These are phyloP conservation scores for Subacronicta megacephala DNA, from an alignment of 2,888 invertebrate genomes.

Conservation along the genomic window DNA sequence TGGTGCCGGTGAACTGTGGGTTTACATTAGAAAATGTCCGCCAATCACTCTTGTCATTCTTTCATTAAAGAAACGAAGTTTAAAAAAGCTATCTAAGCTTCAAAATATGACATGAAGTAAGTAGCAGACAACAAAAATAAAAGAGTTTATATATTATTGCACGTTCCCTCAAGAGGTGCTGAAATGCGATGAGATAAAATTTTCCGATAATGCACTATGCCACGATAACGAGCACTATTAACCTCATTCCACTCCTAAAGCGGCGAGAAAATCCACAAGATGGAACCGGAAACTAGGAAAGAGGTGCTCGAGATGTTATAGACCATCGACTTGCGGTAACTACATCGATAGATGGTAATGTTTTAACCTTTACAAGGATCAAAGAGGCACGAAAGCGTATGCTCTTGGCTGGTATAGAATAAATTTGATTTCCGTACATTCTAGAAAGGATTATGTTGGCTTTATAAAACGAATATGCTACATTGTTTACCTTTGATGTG, in stretches of 20 bases:
- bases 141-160: constrained; percentile 8
- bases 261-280: constrained; percentile 18
- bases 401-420: neutral
- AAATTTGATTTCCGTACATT: neutral
- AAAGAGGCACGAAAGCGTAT: neutral
- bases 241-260: constrained; percentile 19
- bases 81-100: too few species aligned
- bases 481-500: too few species aligned
- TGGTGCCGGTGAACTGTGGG: too few species aligned
- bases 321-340: constrained; percentile 14
- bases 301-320: constrained; percentile 16
- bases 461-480: too few species aligned
- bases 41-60: too few species aligned
- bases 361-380: constrained; percentile 12
- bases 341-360: constrained; percentile 8
- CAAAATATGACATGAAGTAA: too few species aligned
- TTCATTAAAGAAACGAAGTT: too few species aligned
- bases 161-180: constrained; percentile 5
- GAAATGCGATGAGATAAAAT: constrained; percentile 18
- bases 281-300: constrained; percentile 7
- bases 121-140: constrained; percentile 1
- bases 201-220: constrained; percentile 27
- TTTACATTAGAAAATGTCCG: too few species aligned
- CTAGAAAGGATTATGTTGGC: too few species aligned
- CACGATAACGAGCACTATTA: constrained; percentile 24